Base-by-base conservation (phyloP, 2,888 invertebrate species). In the Chironomus riparius region DNA sequence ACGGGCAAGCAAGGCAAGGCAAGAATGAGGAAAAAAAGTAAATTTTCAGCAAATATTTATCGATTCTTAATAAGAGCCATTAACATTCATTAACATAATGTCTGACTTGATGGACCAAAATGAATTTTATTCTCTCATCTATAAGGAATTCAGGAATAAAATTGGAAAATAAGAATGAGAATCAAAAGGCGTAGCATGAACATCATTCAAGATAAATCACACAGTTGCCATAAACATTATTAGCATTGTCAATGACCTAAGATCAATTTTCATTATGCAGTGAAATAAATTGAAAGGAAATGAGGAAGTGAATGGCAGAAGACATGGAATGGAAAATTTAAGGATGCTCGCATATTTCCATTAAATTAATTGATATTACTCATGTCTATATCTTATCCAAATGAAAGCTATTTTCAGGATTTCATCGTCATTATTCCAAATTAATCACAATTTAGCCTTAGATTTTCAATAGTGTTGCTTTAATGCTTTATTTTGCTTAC, bases 211-310 rank as follows among this genome's bases (percentile, higher is more conserved):
- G 24, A 65, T 65, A 22, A 15, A 56, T 56, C 56, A 18, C 56
- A 38, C 7, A 10, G 38, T 38, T 38, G 38, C 38, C 38, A 38
- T 38, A 38, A 38, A 38, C 38, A 38, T 38, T 38, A 56, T 56
- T 56, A 15, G 56, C 56, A 56, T 56, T 18, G 15, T 56, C 56
- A 56, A 65, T 65, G 65, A 65, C 13, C 13, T 24, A 21, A 65
- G 18, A 65, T 65, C 65, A 65, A 65, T 65, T 65, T 65, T 65
- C 65, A 65, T 65, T 65, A 65, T 56, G 38, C 38, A 10, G 38
- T 38, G 38, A 38, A 38, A 38, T 38, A 38, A 38, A 38, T 38
- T 38, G 38, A 38, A 38, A 38, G 38, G 38, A 38, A 38, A 38
- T 38, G 38, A 38, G 38, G 38, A 38, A 38, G 38, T 38, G 38